These are phyloP conservation scores for Odontamblyopus lacepedii DNA, from an alignment of 2,797 vertebrate species.

Conservation along the genomic window DNA sequence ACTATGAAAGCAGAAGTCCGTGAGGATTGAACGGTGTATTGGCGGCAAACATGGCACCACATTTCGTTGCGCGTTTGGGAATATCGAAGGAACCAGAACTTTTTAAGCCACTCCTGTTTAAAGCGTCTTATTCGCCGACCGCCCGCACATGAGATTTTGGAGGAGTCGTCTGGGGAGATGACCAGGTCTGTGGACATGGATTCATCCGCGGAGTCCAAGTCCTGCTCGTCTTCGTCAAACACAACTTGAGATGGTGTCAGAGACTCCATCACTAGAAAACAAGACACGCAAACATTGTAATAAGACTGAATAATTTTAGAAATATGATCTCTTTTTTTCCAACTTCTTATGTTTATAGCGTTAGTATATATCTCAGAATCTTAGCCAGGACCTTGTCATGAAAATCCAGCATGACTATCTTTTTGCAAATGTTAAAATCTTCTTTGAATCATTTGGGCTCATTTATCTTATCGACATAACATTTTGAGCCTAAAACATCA, in stretches of 20 bases:
- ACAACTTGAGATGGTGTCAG: conserved; percentile 84
- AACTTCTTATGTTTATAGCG: too few species aligned
- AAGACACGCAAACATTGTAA: background rate
- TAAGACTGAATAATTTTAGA: background rate
- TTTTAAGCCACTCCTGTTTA: conserved; percentile 98
- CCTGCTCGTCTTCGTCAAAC: conserved; percentile 92
- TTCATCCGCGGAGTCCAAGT: conserved; percentile 93
- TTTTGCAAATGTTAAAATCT: background rate
- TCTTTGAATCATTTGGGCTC: background rate
- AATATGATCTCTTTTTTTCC: background rate
- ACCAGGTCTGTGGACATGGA: conserved; percentile 89
- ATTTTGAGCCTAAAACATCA: too few species aligned
- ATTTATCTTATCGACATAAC: too few species aligned
- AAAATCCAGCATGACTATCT: too few species aligned
- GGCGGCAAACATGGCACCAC: conserved; percentile 99
- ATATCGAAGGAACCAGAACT: conserved; percentile 98
- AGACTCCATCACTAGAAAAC: conserved; percentile 82
- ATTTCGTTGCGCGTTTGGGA: conserved; percentile 94
- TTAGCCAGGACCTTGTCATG: too few species aligned
- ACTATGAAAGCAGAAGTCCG: conserved; percentile 96
- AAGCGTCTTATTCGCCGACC: conserved; percentile 92
- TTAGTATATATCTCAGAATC: too few species aligned
- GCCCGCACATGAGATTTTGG: conserved; percentile 82
- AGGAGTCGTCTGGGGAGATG: conserved; percentile 85
- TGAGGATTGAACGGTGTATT: conserved; percentile 96